Percentiles rank a stretch among this genome's conserved stretches.
Conservation (phyloP, 2,888 invertebrate genomes). For the Caenorhabditis sp. region DNA sequence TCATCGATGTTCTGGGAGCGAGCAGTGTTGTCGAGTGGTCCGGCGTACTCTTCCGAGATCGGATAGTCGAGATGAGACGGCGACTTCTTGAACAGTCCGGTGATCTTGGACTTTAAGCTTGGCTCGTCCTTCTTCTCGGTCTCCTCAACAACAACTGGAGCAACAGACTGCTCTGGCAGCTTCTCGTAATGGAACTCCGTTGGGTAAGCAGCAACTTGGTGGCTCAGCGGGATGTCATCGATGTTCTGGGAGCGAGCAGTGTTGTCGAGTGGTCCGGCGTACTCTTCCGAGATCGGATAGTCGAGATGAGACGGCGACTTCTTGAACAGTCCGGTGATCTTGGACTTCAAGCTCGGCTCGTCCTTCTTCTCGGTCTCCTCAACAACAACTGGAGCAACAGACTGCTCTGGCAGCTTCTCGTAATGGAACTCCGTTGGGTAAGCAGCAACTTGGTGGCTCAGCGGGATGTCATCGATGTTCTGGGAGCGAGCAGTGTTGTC, state of each 20-base stretch:
- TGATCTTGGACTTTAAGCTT: slow-evolving; percentile 31
- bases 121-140: slow-evolving; percentile 24
- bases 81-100: slow-evolving; percentile 56
- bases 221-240: slow-evolving; percentile 47
- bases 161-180: slow-evolving; percentile 37
- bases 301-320: slow-evolving; percentile 61
- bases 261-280: slow-evolving; percentile 45
- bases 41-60: slow-evolving; percentile 52
- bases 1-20: slow-evolving; percentile 52
- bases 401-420: slow-evolving; percentile 43
- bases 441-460: no score
- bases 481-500: slow-evolving; percentile 31
- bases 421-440: slow-evolving; percentile 30
- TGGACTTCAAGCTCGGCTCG: slow-evolving; percentile 17
- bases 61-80: slow-evolving; percentile 67
- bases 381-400: slow-evolving; percentile 14
- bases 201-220: slow-evolving; percentile 56
- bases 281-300: slow-evolving; percentile 62
- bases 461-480: slow-evolving; percentile 41
- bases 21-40: slow-evolving; percentile 49
- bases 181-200: slow-evolving; percentile 54
- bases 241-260: slow-evolving; percentile 55
- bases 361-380: slow-evolving; percentile 36
- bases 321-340: slow-evolving; percentile 55
- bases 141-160: slow-evolving; percentile 21